Base-by-base conservation (phyloP, 2,113 vertebrate genomes). In the Aspidoscelis tigris region DNA sequence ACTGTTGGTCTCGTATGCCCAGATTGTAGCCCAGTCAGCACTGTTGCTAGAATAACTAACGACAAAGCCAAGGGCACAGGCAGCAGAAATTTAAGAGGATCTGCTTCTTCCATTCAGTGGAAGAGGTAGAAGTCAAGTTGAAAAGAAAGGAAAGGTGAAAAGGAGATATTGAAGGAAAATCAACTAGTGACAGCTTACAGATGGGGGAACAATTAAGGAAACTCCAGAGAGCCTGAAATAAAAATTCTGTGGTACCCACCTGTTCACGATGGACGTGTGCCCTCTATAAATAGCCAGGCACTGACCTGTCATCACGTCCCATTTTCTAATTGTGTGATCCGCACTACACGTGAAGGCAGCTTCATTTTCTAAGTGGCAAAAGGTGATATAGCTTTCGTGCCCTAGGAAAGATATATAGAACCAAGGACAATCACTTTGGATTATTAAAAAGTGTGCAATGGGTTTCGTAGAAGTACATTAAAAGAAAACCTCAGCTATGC, bases 371-470 rank as follows among this genome's bases (percentile, higher is more conserved):
- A 97, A 72, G 87, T 97, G 96, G 87, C 96, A 97, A 85, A 96
- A 96, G 76, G 96, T 97, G 87, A 97, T 96, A 33, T 97, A 97
- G 76, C 96, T 96, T 76, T 96, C 95, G 0, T 97, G 96, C 3
- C 96, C 97, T 97, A 50, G 76, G 1, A 73, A 9, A 2, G 64
- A 0, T 2, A 65, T 58, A 79, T 11, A 58, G 41, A 72, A 83
- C 10, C 1, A 80, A 58, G 55, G 47, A n/a, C 20, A 73, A 39
- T 81, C 70, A 22, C 41, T 22, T 55, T 0, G 3, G n/a, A 3
- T 6, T 12, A 7, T 0, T 0, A 3, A 10, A 43, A 69, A 24
- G 22, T 53, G n/a, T 9, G 43, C 20, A 58, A 5, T 39, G 66
- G 8, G n/a, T 70, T 50, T 80, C 10, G 7, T 14, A 58, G 10